These are phyloP conservation scores for Drosophila busckii DNA, from an alignment of 1,140 invertebrate genomes.

Conservation along the genomic window DNA sequence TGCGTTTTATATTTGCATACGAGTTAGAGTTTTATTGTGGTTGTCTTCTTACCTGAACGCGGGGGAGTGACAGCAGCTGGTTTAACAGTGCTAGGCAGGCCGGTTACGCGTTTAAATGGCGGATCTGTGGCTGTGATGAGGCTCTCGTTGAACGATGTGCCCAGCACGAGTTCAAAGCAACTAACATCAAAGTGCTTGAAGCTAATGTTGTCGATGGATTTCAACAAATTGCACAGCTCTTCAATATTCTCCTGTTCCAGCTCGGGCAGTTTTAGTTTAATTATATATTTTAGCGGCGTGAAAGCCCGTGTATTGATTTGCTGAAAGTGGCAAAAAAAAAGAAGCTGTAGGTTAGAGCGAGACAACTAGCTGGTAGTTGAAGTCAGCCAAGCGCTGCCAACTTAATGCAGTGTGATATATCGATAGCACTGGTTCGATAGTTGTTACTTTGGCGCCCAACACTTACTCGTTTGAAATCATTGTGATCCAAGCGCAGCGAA, in stretches of 20 bases:
- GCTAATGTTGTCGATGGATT: slow-evolving; percentile 70
- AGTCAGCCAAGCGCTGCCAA: no score
- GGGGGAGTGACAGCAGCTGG: slow-evolving; percentile 36
- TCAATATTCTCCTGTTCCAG: slow-evolving; percentile 53
- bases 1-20: neutral
- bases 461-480: slow-evolving; percentile 70
- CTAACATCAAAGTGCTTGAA: slow-evolving; percentile 67
- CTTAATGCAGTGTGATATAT: slow-evolving; percentile 22
- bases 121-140: slow-evolving; percentile 57
- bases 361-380: slow-evolving; percentile 31
- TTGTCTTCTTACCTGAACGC: slow-evolving; percentile 42
- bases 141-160: slow-evolving; percentile 72
- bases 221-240: slow-evolving; percentile 66
- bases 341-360: slow-evolving; percentile 29
- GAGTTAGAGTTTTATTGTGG: neutral
- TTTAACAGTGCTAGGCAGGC: slow-evolving; percentile 26
- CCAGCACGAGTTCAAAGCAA: slow-evolving; percentile 68
- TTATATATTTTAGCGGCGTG: slow-evolving; percentile 59
- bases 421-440: slow-evolving; percentile 31
- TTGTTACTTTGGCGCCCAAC: slow-evolving; percentile 20
- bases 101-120: slow-evolving; percentile 36
- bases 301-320: slow-evolving; percentile 78
- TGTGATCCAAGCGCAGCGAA: slow-evolving; percentile 79
- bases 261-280: slow-evolving; percentile 70
- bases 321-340: slow-evolving; percentile 53